A percentile compares a stretch with the other conserved stretches of the same genome.
Conservation (phyloP, 2,888 invertebrate species). For the Merodon equestris region DNA sequence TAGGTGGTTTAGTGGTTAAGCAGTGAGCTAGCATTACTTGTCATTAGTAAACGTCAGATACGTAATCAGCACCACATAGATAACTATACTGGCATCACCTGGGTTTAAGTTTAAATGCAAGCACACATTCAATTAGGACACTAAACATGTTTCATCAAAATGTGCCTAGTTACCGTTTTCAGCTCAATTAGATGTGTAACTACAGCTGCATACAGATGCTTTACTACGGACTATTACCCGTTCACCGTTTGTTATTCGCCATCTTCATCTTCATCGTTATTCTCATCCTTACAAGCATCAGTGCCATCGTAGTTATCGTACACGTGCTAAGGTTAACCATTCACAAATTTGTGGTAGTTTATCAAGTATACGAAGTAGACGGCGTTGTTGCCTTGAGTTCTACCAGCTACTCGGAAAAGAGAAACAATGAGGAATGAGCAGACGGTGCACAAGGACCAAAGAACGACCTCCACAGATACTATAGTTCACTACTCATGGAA, state of each 20-base stretch:
- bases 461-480: conserved; percentile 23
- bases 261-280: too few relatives aligned
- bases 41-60: conserved; percentile 61
- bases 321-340: conserved; percentile 57
- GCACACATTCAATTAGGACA: conserved; percentile 61
- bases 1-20: conserved; percentile 7
- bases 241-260: too few relatives aligned
- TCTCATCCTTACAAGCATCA: too few relatives aligned
- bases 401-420: background rate
- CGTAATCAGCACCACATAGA: conserved; percentile 10
- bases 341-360: conserved; percentile 67
- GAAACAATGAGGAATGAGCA: background rate
- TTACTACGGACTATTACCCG: background rate
- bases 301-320: conserved; percentile 4
- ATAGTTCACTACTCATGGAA: conserved; percentile 40
- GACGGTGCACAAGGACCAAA: conserved; percentile 10
- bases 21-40: too few relatives aligned
- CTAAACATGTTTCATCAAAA: conserved; percentile 48
- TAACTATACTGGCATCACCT: conserved; percentile 35
- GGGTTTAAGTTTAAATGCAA: conserved; percentile 59
- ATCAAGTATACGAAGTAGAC: conserved; percentile 53
- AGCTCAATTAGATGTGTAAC: conserved; percentile 59
- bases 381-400: conserved; percentile 4
- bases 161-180: conserved; percentile 44
- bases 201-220: conserved; percentile 37